These are phyloP conservation scores for Myotis brandtii DNA, from an alignment of 2,113 vertebrate species.

Conservation along the genomic window DNA sequence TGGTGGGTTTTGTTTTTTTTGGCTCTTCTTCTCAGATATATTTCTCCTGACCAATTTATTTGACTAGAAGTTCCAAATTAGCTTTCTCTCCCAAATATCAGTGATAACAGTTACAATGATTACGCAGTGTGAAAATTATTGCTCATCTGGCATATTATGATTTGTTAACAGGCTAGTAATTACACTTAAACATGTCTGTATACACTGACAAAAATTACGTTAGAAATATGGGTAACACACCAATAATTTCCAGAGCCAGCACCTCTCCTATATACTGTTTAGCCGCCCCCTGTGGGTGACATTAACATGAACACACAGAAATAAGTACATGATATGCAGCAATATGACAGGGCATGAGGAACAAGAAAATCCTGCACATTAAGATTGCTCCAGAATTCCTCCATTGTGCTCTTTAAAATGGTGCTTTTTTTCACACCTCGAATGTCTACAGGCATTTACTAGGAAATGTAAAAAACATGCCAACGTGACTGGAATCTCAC, in stretches of 20 bases:
- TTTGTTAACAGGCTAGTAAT: not conserved
- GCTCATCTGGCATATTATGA: not conserved
- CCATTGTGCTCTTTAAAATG: rapidly evolving
- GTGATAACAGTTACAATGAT: not conserved
- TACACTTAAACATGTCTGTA: not conserved
- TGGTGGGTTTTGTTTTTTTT: not conserved
- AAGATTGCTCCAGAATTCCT: not conserved
- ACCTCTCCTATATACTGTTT: not conserved
- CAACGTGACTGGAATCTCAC: not conserved
- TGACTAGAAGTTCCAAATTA: conserved; percentile 40
- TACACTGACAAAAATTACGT: not conserved
- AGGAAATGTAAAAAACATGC: not conserved
- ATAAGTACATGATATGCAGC: rapidly evolving
- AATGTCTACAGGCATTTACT: not conserved
- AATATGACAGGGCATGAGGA: rapidly evolving
- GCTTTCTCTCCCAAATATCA: not conserved
- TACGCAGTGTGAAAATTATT: not conserved
- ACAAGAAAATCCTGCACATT: not conserved
- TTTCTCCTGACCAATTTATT: conserved; percentile 40
- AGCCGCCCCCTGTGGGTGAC: too few relatives aligned
- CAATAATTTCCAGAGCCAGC: not conserved
- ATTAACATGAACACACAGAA: not conserved
- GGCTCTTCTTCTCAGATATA: not conserved
- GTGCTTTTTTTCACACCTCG: not conserved
- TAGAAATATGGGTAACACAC: not conserved